Evolutionary conservation across 2,888 invertebrate species (phyloP).

Genomic region (Drosophila fulvimacula): DNA sequence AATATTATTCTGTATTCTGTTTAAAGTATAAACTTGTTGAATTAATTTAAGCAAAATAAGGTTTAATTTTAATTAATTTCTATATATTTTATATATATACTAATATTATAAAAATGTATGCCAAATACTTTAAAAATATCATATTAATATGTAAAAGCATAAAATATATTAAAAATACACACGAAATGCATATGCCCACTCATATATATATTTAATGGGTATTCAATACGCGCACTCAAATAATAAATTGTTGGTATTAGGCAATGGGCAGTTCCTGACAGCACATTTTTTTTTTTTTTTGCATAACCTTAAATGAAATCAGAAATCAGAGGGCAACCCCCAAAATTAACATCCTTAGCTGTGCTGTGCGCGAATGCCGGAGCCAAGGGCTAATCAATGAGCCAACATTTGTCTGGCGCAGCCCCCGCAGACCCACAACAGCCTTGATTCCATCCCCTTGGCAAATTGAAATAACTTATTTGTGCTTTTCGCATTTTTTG

Average conservation of each 20-base stretch:
- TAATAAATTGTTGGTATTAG: conserved; percentile 47
- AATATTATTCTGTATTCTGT: too few species aligned
- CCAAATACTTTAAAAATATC: background rate
- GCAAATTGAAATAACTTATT: conserved; percentile 20
- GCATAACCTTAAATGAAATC: background rate
- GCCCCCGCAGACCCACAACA: conserved; percentile 1
- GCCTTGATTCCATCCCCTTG: conserved; percentile 5
- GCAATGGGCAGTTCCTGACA: conserved; percentile 45
- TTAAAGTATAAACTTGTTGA: too few species aligned
- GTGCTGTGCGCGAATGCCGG: background rate
- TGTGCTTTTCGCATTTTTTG: conserved; percentile 17
- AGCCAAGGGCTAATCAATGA: conserved; percentile 56
- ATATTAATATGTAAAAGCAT: background rate
- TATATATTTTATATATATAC: too few species aligned
- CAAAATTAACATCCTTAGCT: conserved; percentile 23
- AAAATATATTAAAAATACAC: background rate
- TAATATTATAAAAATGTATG: background rate
- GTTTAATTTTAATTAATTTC: too few species aligned
- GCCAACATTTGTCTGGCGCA: conserved; percentile 50
- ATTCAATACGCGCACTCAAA: conserved; percentile 5
- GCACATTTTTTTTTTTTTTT: background rate
- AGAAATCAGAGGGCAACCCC: conserved; percentile 47
- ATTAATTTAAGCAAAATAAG: too few species aligned
- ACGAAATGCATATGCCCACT: background rate
- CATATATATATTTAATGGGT: background rate